phyloP scores from a whole-genome alignment of 2,797 vertebrate genomes.

The Zenarchopterus dispar region DNA sequence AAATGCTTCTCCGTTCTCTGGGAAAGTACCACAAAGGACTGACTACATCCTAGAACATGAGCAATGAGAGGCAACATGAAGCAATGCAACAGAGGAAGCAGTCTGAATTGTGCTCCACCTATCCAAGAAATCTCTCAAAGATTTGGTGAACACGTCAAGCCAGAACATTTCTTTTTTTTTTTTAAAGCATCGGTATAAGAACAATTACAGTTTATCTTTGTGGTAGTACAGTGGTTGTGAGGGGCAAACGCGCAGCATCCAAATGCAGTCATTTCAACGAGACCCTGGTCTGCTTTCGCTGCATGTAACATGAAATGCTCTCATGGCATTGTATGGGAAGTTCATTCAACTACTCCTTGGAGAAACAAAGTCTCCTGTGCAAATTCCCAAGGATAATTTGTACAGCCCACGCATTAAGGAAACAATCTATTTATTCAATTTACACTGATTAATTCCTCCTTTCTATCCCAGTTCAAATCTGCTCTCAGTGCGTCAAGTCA shows the following conservation, averaged over 20 bases:
- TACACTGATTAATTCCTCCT: conserved; percentile 28
- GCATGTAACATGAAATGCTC: no score
- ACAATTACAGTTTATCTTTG: not conserved
- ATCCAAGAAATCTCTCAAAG: conserved; percentile 56
- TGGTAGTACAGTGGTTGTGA: not conserved
- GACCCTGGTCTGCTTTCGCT: no score
- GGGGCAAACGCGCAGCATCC: not conserved
- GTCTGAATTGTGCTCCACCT: conserved; percentile 46
- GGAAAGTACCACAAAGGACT: conserved; percentile 5
- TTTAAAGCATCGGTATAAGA: no score
- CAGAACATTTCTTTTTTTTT: conserved; percentile 10
- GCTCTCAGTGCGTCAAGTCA: conserved; percentile 12
- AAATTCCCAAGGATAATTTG: no score
- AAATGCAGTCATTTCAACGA: no score
- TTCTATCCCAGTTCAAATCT: conserved; percentile 33
- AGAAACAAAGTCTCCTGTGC: no score
- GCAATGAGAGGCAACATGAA: conserved; percentile 20
- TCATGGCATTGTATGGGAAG: no score
- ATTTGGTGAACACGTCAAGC: conserved; percentile 62
- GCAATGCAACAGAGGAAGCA: conserved; percentile 24
- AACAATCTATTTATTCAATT: conserved; percentile 22
- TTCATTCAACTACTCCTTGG: no score
- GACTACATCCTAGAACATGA: no score
- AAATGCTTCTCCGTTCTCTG: conserved; percentile 41
- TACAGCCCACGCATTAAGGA: not conserved